These are phyloP conservation scores for Epicampocera succincta DNA, from an alignment of 2,888 invertebrate genomes.

Conservation along the genomic window DNA sequence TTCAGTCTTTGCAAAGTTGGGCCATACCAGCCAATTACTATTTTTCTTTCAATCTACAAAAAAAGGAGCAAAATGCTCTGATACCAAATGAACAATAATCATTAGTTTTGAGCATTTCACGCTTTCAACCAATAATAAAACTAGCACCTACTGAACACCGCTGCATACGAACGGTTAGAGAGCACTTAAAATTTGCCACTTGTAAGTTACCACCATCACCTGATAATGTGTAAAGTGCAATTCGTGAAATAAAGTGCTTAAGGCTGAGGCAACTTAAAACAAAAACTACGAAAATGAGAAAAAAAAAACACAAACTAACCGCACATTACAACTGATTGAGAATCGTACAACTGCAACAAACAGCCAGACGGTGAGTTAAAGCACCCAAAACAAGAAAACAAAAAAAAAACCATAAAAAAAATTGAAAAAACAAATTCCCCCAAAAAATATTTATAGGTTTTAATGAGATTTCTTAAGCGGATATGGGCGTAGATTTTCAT, in stretches of 20 bases:
- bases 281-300: not conserved
- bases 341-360: conserved; percentile 13
- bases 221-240: conserved; percentile 66
- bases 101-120: conserved; percentile 64
- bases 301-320: conserved; percentile 42
- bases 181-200: conserved; percentile 62
- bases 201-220: conserved; percentile 59
- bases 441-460: conserved; percentile 57
- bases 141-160: conserved; percentile 56
- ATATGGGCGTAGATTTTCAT: conserved; percentile 57
- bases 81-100: conserved; percentile 63
- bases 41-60: conserved; percentile 1
- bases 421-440: conserved; percentile 5
- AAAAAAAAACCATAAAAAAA: not conserved
- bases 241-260: conserved; percentile 66
- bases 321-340: conserved; percentile 60
- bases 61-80: conserved; percentile 10
- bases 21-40: conserved; percentile 24
- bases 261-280: conserved; percentile 37
- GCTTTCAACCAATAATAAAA: conserved; percentile 65
- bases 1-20: conserved; percentile 7
- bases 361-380: conserved; percentile 1
- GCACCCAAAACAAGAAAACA: not conserved
- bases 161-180: conserved; percentile 43
- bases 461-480: conserved; percentile 60